Conservation (phyloP, 2,113 vertebrate genomes). For the Lamprotornis superbus region DNA sequence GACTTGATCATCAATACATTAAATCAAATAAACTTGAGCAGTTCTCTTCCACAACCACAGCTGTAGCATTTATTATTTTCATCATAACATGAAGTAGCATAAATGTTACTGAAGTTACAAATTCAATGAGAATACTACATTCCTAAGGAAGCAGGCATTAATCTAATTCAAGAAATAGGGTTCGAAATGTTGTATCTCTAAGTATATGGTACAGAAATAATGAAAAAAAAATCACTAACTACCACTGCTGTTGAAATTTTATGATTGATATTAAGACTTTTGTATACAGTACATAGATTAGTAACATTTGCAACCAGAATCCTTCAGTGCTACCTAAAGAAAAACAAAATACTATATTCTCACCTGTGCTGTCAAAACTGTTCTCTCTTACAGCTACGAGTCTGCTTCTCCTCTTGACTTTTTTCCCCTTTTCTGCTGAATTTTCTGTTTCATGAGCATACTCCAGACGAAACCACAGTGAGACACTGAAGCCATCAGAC, state of each 20-base stretch:
- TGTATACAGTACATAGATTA: not conserved
- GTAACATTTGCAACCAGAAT: not conserved
- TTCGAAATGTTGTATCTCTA: not conserved
- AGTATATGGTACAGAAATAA: not conserved
- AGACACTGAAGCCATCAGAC: conserved; percentile 92
- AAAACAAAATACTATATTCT: not conserved
- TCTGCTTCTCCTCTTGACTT: conserved; percentile 63
- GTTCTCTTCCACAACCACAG: not conserved
- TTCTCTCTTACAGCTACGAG: conserved; percentile 37
- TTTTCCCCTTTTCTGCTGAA: conserved; percentile 71
- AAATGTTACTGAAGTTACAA: not conserved
- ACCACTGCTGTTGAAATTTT: not conserved
- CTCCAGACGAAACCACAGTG: conserved; percentile 85
- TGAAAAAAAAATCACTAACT: not conserved
- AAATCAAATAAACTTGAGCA: not conserved
- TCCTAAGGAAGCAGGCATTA: not conserved
- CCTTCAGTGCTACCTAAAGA: not conserved
- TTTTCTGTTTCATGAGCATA: conserved; percentile 47
- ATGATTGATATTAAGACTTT: not conserved
- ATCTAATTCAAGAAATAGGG: not conserved
- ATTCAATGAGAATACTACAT: not conserved
- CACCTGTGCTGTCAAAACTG: conserved; percentile 76
- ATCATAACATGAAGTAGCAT: not conserved
- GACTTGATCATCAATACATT: not conserved
- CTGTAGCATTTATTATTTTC: not conserved